These are phyloP conservation scores for Xiphias gladius DNA, from an alignment of 2,113 vertebrate species.

Conservation along the genomic window DNA sequence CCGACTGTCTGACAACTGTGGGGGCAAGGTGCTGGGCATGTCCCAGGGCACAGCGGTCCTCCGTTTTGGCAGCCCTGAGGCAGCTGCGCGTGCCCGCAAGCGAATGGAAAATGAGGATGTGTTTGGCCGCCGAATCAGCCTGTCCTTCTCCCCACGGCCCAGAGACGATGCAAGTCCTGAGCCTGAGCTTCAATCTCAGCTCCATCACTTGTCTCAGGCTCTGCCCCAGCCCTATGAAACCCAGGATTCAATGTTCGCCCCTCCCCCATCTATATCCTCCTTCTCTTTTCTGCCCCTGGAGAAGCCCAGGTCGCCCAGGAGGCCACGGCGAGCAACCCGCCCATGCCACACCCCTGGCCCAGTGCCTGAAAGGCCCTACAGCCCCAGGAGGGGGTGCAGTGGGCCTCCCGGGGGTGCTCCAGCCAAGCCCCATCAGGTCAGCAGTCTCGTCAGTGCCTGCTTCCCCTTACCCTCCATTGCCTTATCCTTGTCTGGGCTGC, in stretches of 20 bases:
- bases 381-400: slow-evolving; percentile 87
- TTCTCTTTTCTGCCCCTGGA: slow-evolving; percentile 85
- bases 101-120: slow-evolving; percentile 99
- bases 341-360: slow-evolving; percentile 85
- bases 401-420: slow-evolving; percentile 82
- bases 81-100: slow-evolving; percentile 93
- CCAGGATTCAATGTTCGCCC: slow-evolving; percentile 55
- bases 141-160: slow-evolving; percentile 91
- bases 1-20: slow-evolving; percentile 97
- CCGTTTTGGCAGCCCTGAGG: slow-evolving; percentile 92
- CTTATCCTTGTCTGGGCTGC: slow-evolving; percentile 68
- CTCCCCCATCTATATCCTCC: slow-evolving; percentile 58
- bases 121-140: slow-evolving; percentile 92
- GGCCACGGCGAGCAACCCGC: slow-evolving; percentile 87
- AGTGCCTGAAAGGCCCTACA: slow-evolving; percentile 86
- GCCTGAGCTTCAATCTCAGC: slow-evolving; percentile 63
- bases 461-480: slow-evolving; percentile 66
- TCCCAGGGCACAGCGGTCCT: slow-evolving; percentile 92
- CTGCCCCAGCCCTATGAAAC: slow-evolving; percentile 51
- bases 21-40: slow-evolving; percentile 95
- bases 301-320: slow-evolving; percentile 93
- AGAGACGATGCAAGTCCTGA: slow-evolving; percentile 80
- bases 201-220: slow-evolving; percentile 51
- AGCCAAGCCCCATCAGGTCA: slow-evolving; percentile 88
- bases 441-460: slow-evolving; percentile 90